phyloP scores from a whole-genome alignment of 2,113 vertebrate species.

The Anhinga anhinga region DNA sequence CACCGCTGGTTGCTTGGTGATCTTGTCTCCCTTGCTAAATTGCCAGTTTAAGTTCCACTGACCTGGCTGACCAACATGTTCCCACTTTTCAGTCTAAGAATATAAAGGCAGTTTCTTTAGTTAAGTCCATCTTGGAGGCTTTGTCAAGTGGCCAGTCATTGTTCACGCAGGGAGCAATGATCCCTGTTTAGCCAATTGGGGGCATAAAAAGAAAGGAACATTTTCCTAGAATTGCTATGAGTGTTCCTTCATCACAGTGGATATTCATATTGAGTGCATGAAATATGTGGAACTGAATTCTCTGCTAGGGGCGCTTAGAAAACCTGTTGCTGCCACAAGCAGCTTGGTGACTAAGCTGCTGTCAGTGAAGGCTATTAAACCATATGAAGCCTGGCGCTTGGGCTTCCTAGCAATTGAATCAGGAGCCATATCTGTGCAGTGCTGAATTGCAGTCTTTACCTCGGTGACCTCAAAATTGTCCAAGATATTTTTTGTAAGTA shows the following conservation, averaged over 20 bases:
- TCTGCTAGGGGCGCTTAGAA: background rate
- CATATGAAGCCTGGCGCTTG: background rate
- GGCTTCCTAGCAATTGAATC: slow-evolving; percentile 8
- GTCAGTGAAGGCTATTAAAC: background rate
- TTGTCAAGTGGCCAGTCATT: background rate
- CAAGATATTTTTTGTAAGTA: background rate
- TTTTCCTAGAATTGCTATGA: background rate
- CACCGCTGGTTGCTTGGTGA: background rate
- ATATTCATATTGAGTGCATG: background rate
- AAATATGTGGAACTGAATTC: background rate
- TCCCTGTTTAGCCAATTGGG: background rate
- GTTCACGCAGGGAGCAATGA: background rate
- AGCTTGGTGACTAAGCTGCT: background rate
- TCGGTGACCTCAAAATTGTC: background rate
- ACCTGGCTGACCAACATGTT: background rate
- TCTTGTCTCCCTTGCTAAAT: background rate
- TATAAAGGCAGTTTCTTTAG: background rate
- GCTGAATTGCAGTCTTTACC: background rate
- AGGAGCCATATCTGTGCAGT: background rate
- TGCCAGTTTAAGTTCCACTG: background rate
- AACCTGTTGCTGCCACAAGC: background rate
- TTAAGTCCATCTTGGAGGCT: background rate
- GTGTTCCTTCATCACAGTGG: background rate
- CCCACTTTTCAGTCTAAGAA: background rate
- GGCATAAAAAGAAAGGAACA: background rate